Conservation (phyloP, 1,140 invertebrate species). For the Lepidurus apus region DNA sequence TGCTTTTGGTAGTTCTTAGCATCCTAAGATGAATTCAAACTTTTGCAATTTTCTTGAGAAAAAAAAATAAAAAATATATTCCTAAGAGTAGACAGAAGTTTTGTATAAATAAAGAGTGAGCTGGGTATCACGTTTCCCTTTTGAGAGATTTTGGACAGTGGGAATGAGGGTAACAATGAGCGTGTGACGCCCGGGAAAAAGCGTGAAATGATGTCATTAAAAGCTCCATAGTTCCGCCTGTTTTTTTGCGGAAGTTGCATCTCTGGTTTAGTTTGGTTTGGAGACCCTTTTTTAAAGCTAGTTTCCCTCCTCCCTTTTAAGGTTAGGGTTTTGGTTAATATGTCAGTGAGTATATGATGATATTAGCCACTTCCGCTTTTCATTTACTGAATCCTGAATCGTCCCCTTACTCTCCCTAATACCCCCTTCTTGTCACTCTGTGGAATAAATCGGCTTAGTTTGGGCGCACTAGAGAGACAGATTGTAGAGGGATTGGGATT, state of each 20-base stretch:
- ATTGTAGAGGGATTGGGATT: too few relatives aligned
- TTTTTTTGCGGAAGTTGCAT: too few relatives aligned
- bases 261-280: background rate
- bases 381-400: background rate
- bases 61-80: too few relatives aligned
- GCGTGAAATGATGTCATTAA: conserved; percentile 13
- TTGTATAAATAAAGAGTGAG: too few relatives aligned
- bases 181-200: background rate
- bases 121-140: too few relatives aligned
- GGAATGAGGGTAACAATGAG: conserved; percentile 1
- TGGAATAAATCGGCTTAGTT: too few relatives aligned
- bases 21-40: too few relatives aligned
- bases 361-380: conserved; percentile 21
- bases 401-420: background rate
- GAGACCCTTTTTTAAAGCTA: background rate
- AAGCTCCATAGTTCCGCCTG: background rate
- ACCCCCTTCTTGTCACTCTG: too few relatives aligned
- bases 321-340: background rate
- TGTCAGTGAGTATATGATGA: conserved; percentile 14
- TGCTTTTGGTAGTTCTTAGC: too few relatives aligned
- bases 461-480: too few relatives aligned
- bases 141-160: background rate
- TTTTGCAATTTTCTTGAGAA: too few relatives aligned
- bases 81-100: too few relatives aligned
- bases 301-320: background rate